Evolutionary conservation across 2,113 vertebrate species (phyloP).

Genomic region (Oreotragus oreotragus): DNA sequence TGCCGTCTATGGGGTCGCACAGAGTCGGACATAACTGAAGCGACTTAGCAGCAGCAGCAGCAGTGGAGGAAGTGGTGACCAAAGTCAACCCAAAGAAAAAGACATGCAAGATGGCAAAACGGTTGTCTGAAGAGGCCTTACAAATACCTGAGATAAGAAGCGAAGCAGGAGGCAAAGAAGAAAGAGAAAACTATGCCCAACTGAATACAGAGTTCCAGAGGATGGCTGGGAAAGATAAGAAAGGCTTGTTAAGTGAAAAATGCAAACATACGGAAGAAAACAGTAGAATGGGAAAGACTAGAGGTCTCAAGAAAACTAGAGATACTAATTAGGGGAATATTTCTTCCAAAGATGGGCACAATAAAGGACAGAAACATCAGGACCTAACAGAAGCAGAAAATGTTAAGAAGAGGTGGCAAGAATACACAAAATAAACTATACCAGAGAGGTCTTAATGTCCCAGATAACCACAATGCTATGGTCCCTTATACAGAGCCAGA

Average conservation of each 20-base stretch:
- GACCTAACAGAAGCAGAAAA: background rate
- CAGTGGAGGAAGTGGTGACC: background rate
- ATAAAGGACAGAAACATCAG: background rate
- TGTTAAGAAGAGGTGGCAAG: background rate
- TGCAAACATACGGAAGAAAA: background rate
- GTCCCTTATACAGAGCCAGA: background rate
- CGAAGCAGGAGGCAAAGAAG: background rate
- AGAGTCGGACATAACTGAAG: accelerated
- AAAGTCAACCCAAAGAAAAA: background rate
- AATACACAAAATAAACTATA: background rate
- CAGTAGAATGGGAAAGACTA: background rate
- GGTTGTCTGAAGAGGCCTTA: background rate
- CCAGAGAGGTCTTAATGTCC: background rate
- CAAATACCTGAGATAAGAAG: background rate
- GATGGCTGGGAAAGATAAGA: background rate
- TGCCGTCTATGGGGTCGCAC: no score
- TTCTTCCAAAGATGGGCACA: background rate
- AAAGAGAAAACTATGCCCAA: background rate
- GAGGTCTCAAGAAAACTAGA: background rate
- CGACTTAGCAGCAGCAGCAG: no score
- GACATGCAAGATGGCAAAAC: background rate
- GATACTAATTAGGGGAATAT: background rate
- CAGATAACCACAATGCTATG: background rate
- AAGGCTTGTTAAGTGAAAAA: background rate
- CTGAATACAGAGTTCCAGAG: background rate